These are phyloP conservation scores for Molossus molossus DNA, from an alignment of 2,797 vertebrate genomes.

Conservation along the genomic window DNA sequence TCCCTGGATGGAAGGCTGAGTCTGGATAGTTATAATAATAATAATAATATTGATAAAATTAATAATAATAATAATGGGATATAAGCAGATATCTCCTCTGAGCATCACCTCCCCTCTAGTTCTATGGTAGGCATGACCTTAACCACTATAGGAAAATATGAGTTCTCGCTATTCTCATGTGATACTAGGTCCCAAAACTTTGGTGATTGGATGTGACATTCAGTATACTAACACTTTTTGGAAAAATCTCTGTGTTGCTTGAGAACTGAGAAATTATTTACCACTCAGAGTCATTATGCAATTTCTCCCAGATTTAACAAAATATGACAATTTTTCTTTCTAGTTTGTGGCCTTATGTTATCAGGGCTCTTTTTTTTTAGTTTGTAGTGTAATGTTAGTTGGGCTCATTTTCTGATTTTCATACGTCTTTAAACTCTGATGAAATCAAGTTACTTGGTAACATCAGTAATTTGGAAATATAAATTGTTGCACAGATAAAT, in stretches of 20 bases:
- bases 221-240: not conserved
- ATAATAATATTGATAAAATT: not conserved
- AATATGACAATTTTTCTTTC: not conserved
- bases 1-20: not conserved
- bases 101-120: not conserved
- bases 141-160: not conserved
- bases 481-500: not conserved
- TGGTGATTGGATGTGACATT: not conserved
- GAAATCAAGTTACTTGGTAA: constrained; percentile 32
- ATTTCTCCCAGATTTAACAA: not conserved
- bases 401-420: not conserved
- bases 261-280: not conserved
- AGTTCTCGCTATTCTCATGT: not conserved
- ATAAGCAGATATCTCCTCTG: not conserved
- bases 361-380: not conserved
- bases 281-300: not conserved
- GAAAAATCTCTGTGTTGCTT: not conserved
- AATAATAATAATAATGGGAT: not conserved
- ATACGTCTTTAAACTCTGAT: constrained; percentile 17
- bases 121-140: not conserved
- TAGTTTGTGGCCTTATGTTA: not conserved
- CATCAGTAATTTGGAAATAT: constrained; percentile 5
- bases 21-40: not conserved
- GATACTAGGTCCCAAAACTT: not conserved
- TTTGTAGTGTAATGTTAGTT: not conserved